Conservation (phyloP, 2,888 invertebrate species). For the Dorcus hopei region DNA sequence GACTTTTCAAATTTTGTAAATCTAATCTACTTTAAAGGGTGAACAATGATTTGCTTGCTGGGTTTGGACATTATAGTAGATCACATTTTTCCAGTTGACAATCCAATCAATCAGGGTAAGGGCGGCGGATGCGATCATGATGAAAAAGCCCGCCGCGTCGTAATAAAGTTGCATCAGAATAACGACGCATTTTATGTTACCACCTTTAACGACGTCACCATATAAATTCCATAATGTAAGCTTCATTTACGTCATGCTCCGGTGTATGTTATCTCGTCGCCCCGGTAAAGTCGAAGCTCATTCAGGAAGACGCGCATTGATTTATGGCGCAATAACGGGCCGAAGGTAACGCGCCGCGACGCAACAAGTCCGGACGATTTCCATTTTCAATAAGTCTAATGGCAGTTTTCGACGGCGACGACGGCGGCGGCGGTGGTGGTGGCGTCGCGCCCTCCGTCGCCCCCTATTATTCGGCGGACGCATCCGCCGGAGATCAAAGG, state of each 20-base stretch:
- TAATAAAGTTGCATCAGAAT: not conserved
- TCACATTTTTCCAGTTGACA: not conserved
- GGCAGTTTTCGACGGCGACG: not conserved
- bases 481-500: not conserved
- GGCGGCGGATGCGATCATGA: not conserved
- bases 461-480: not conserved
- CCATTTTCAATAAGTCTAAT: slow-evolving; percentile 1
- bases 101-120: not conserved
- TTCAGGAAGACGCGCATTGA: too few species aligned
- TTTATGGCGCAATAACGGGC: too few species aligned
- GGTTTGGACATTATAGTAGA: too few species aligned
- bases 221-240: not conserved
- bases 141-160: not conserved
- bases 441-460: not conserved
- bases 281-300: too few species aligned
- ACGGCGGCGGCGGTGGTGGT: not conserved
- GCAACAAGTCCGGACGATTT: slow-evolving; percentile 1
- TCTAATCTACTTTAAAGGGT: too few species aligned
- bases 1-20: too few species aligned
- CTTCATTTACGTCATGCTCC: too few species aligned
- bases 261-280: too few species aligned
- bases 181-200: not conserved
- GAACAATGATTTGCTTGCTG: too few species aligned
- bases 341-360: not conserved
- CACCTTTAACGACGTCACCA: not conserved